Evolutionary conservation across 1,140 invertebrate species (phyloP).

Genomic region (Portunus trituberculatus): DNA sequence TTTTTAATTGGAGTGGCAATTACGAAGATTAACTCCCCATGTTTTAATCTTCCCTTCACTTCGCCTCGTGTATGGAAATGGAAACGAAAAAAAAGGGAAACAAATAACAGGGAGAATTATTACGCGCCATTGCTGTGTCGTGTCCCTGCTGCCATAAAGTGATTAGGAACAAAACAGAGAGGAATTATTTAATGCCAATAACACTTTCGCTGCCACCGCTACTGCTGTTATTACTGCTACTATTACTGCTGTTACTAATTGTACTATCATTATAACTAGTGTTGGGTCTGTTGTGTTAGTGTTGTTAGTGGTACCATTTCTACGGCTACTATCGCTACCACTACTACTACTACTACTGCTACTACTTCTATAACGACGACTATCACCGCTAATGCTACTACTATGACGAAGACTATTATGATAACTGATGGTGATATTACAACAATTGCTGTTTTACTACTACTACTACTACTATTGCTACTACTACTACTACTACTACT

Average conservation of each 20-base stretch:
- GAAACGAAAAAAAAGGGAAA: neutral
- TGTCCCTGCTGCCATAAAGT: neutral
- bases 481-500: conserved; percentile 12
- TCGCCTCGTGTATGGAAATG: neutral
- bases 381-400: neutral
- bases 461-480: neutral
- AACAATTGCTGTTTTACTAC: neutral
- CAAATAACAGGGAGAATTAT: neutral
- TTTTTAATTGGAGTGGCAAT: neutral
- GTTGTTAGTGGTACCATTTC: neutral
- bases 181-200: too few relatives aligned
- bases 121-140: neutral
- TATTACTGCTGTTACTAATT: too few relatives aligned
- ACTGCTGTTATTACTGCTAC: neutral
- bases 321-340: too few relatives aligned
- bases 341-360: neutral
- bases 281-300: neutral
- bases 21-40: neutral
- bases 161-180: neutral
- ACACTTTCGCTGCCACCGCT: neutral
- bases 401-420: too few relatives aligned
- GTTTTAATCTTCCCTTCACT: neutral
- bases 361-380: neutral
- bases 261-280: too few relatives aligned
- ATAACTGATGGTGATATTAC: too few relatives aligned